Evolutionary conservation across 2,113 vertebrate genomes (phyloP).

Genomic region (Edolisoma coerulescens): DNA sequence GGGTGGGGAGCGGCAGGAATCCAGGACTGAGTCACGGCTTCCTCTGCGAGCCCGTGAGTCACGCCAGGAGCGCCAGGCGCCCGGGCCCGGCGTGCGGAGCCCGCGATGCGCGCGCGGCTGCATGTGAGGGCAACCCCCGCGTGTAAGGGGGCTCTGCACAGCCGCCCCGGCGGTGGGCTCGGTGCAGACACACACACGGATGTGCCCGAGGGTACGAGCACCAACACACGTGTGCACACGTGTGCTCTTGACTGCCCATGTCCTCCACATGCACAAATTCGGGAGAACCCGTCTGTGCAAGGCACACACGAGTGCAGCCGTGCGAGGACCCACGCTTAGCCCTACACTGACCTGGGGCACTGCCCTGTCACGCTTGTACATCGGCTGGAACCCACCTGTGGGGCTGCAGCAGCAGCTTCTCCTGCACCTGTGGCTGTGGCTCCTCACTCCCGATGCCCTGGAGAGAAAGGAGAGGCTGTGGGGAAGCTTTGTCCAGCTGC

Average conservation of each 20-base stretch:
- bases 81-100: not conserved
- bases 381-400: not conserved
- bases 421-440: not conserved
- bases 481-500: not conserved
- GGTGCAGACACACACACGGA: not conserved
- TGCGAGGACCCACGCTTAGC: not conserved
- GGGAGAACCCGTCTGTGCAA: not conserved
- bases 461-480: not conserved
- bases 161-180: not conserved
- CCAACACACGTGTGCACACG: rapidly evolving
- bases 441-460: rapidly evolving
- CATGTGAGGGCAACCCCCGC: not conserved
- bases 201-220: not conserved
- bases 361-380: rapidly evolving
- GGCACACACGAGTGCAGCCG: rapidly evolving
- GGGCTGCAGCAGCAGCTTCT: not conserved
- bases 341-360: not conserved
- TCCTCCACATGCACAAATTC: rapidly evolving
- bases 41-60: constrained; percentile 36
- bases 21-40: constrained; percentile 52
- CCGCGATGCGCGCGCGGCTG: not conserved
- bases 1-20: constrained; percentile 6
- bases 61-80: not conserved
- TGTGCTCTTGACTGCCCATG: rapidly evolving
- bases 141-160: not conserved